Evolutionary conservation across 1,140 invertebrate species (phyloP).

Genomic region (Euborellia annulipes): DNA sequence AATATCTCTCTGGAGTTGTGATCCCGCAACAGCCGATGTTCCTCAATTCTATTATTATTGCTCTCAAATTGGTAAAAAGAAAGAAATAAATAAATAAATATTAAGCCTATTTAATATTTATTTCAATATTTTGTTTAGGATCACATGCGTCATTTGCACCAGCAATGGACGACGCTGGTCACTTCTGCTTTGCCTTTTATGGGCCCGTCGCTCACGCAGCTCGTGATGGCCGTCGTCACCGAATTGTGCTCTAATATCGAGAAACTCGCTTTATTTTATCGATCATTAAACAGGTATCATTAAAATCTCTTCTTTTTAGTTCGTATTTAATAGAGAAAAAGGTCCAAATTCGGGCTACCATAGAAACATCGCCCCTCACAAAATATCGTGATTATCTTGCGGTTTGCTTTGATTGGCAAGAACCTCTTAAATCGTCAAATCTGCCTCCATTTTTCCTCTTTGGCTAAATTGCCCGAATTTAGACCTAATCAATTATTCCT

Average conservation of each 20-base stretch:
- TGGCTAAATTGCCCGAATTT: no score
- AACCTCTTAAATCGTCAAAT: no score
- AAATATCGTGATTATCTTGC: no score
- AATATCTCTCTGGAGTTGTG: conserved; percentile 44
- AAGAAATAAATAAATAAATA: no score
- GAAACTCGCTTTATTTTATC: conserved; percentile 34
- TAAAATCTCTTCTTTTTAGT: no score
- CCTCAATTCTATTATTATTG: conserved; percentile 60
- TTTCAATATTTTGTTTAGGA: conserved; percentile 24
- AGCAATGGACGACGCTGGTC: conserved; percentile 65
- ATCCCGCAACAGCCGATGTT: conserved; percentile 78
- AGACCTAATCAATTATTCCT: no score
- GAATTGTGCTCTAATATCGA: conserved; percentile 77
- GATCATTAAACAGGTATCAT: conserved; percentile 4
- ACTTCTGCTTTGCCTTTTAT: conserved; percentile 61
- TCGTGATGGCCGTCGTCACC: conserved; percentile 61
- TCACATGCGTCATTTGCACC: conserved; percentile 51
- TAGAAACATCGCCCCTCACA: no score
- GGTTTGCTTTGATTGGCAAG: no score
- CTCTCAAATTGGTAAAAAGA: conserved; percentile 42
- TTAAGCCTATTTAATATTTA: no score
- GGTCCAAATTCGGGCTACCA: no score
- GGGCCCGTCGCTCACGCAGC: conserved; percentile 52
- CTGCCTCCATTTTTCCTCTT: no score
- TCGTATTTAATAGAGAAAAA: no score